A percentile compares a stretch with the other conserved stretches of the same genome.
Evolutionary conservation across 2,888 invertebrate genomes (phyloP).

Genomic region (Luperina testacea): DNA sequence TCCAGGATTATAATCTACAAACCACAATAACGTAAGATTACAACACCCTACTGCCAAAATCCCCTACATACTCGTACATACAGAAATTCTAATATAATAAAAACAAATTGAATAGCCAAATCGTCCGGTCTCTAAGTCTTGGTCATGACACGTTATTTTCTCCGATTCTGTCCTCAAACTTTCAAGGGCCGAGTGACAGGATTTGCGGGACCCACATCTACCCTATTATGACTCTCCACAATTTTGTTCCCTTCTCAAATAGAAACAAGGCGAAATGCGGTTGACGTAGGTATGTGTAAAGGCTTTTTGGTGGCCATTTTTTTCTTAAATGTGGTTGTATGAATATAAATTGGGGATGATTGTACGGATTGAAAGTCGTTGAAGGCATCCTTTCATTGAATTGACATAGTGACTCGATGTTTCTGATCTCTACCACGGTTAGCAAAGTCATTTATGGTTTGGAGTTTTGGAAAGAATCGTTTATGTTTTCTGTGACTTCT

Average conservation of each 20-base stretch:
- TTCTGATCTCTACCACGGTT: neutral
- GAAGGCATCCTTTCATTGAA: neutral
- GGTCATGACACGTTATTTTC: constrained; percentile 71
- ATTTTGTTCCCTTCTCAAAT: constrained; percentile 83
- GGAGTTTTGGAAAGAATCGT: neutral
- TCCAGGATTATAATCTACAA: constrained; percentile 14
- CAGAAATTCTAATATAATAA: constrained; percentile 66
- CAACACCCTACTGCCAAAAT: constrained; percentile 18
- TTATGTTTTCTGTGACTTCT: neutral
- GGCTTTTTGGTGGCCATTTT: constrained; percentile 28
- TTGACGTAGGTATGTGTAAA: constrained; percentile 65
- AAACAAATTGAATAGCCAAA: constrained; percentile 65
- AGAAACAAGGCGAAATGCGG: constrained; percentile 80
- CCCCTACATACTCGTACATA: constrained; percentile 8
- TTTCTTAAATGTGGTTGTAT: constrained; percentile 17
- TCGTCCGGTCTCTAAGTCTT: constrained; percentile 48
- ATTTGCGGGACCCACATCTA: constrained; percentile 81
- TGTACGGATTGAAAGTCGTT: constrained; percentile 10
- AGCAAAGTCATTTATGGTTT: too few species aligned
- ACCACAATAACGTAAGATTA: constrained; percentile 4
- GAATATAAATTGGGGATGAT: constrained; percentile 41
- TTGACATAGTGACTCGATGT: neutral
- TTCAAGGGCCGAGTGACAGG: constrained; percentile 80
- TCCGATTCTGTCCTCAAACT: constrained; percentile 75
- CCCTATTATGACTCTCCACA: constrained; percentile 81